Evolutionary conservation across 2,888 invertebrate species (phyloP), one percentile per base, ranked within the genome.

Genomic region (Brenthis hecate): DNA sequence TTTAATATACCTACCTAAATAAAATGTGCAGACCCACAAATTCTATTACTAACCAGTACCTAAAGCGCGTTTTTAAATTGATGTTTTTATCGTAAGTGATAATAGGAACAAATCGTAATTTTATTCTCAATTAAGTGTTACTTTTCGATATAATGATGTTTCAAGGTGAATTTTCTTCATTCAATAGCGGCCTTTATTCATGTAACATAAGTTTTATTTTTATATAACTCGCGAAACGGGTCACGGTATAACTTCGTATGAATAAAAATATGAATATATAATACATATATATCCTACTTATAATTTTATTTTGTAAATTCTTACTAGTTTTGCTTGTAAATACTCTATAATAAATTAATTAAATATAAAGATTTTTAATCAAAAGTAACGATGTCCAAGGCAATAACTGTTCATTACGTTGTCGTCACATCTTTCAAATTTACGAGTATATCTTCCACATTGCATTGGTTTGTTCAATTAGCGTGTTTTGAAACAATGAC

Each of bases 401-500:
- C 3, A 14, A 32, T 61, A n/a, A 8, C 28, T 23, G 6, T 13
- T 36, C 51, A 51, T 67, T 62, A 67, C 32, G 23, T 63, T 51
- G 56, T 63, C 57, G 57, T 43, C 63, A 68, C 36, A 58, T 55
- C 13, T 69, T 55, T 61, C 55, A 64, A 60, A n/a, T 70, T 56
- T 62, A 68, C 47, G 62, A 65, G 58, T 60, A 47, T 43, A 43
- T 43, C 50, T 51, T 28, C 6, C 19, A 54, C 50, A 73, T 81
- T 78, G 77, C 50, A 73, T 81, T 78, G 77, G 74, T 65, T 61
- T 73, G 68, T 60, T 11, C 68, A 77, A 79, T 82, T 81, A 82
- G 70, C 79, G 66, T 61, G 68, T 80, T 80, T 78, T 79, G 78
- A 79, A 81, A 82, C 81, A 81, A 79, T 79, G 80, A 74, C 75